A percentile compares a stretch with the other conserved stretches of the same genome.
phyloP scores from a whole-genome alignment of 2,888 invertebrate genomes.

The Clostera curtula region DNA sequence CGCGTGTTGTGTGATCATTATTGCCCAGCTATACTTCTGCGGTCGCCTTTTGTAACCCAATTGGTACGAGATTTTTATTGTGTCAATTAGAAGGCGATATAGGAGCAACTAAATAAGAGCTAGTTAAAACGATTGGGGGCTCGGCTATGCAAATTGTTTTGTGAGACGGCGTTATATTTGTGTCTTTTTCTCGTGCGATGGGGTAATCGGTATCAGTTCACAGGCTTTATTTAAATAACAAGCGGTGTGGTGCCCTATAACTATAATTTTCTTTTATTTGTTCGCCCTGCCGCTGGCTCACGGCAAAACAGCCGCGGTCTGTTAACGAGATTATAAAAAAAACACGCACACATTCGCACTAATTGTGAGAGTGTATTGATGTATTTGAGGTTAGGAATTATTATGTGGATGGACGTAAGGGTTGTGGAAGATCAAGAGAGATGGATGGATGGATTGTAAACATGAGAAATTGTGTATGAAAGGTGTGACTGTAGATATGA shows the following conservation, averaged over 20 bases:
- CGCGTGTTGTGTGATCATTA: slow-evolving; percentile 70
- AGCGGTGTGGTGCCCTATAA: slow-evolving; percentile 61
- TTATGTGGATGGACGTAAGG: too few relatives aligned
- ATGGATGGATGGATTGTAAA: too few relatives aligned
- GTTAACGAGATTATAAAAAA: slow-evolving; percentile 61
- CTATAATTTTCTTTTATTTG: slow-evolving; percentile 68
- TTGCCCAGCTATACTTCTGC: slow-evolving; percentile 63
- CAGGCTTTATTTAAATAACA: slow-evolving; percentile 68
- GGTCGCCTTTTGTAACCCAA: slow-evolving; percentile 63
- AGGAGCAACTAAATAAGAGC: slow-evolving; percentile 53
- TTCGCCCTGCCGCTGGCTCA: slow-evolving; percentile 44
- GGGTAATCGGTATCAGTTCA: slow-evolving; percentile 57
- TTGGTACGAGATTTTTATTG: slow-evolving; percentile 67
- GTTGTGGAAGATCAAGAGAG: too few relatives aligned
- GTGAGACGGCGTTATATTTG: slow-evolving; percentile 25
- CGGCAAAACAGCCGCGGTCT: slow-evolving; percentile 47
- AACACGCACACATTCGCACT: slow-evolving; percentile 45
- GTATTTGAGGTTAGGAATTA: slow-evolving; percentile 37
- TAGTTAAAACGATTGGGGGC: slow-evolving; percentile 43
- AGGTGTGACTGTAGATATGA: too few relatives aligned
- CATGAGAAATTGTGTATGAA: too few relatives aligned
- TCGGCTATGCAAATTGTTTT: slow-evolving; percentile 41
- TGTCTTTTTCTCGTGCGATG: slow-evolving; percentile 41
- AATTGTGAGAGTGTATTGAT: slow-evolving; percentile 45
- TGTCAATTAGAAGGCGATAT: slow-evolving; percentile 66